These are phyloP conservation scores for Puntigrus tetrazona DNA, from an alignment of 2,113 vertebrate genomes.

Conservation along the genomic window DNA sequence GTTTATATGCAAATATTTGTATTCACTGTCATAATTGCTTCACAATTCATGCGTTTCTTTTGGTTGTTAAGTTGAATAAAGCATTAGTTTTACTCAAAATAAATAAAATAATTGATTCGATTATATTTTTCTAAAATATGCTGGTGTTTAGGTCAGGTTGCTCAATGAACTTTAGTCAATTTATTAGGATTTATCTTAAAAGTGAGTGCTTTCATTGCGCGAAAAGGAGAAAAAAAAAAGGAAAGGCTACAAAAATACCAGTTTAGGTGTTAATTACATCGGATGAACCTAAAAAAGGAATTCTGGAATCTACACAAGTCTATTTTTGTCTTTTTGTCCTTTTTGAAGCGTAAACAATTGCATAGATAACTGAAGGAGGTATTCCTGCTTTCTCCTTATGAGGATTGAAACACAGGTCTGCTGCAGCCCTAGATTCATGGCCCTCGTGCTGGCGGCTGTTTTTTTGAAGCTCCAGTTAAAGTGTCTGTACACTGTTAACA, in stretches of 20 bases:
- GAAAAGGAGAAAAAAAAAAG: neutral
- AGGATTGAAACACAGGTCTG: constrained; percentile 36
- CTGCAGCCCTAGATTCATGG: constrained; percentile 53
- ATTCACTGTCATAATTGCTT: neutral
- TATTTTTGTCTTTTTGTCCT: neutral
- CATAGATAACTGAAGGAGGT: neutral
- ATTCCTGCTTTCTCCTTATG: constrained; percentile 30
- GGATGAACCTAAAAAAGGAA: neutral
- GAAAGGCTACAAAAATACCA: neutral
- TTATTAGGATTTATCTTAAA: too few relatives aligned
- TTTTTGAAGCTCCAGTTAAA: constrained; percentile 70
- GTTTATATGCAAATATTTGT: too few relatives aligned
- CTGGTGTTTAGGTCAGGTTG: neutral
- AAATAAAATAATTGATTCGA: too few relatives aligned
- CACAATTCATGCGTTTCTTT: neutral
- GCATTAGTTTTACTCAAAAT: neutral
- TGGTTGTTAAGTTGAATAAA: neutral
- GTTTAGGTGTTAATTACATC: neutral
- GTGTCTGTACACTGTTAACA: constrained; percentile 72
- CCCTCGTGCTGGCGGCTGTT: constrained; percentile 41
- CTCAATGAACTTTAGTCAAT: too few relatives aligned
- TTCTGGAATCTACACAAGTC: neutral
- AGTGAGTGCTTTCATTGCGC: neutral
- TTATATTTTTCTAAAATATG: neutral
- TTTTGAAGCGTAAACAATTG: neutral